Base-by-base conservation (phyloP, 1,140 invertebrate species). In the Latrodectus geometricus region DNA sequence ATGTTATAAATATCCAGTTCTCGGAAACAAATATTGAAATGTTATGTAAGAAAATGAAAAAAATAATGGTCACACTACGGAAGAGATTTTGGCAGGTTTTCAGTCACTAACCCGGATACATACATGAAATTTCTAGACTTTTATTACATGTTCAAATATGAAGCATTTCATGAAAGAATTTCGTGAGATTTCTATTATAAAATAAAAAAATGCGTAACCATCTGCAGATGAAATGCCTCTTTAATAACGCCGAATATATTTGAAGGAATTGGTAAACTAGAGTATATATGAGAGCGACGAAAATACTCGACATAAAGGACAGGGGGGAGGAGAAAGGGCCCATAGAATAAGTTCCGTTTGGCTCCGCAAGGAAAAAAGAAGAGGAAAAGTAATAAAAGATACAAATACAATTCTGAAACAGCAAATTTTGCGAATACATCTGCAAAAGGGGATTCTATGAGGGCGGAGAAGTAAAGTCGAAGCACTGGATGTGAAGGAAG, bases 391-490 rank as follows among this genome's bases (percentile, higher is more conserved):
- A 84, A 73, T 68, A 84, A 83, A 69, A 68, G 61, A 76, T 52
- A 84, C 82, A 84, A 84, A 75, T 83, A 74, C 52, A 73, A 83
- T 84, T 84, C 82, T 61, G 72, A 84, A 84, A 76, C 61, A 56
- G 82, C 82, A 84, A 84, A 84, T 84, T 84, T 76, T 68, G 54
- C 82, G 82, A 84, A 84, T 84, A 84, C 54, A 84, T 84, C 82
- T 84, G 82, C 82, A 84, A 61, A 84, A 73, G 23, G 61, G 54
- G 72, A 73, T 61, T 61, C 9, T 54, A 52, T 17, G 35, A 61
- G 14, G 48, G 70, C 35, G 61, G 76, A n/a, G 12, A 68, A 23
- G 23, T 61, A 68, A 21, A 76, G 65, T 23, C 66, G 56, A 84
- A 84, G 35, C n/a, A 14, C 70, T 73, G n/a, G 23, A 73, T 21